Evolutionary conservation across 2,113 vertebrate species (phyloP).

Genomic region (Charadrius vociferus): DNA sequence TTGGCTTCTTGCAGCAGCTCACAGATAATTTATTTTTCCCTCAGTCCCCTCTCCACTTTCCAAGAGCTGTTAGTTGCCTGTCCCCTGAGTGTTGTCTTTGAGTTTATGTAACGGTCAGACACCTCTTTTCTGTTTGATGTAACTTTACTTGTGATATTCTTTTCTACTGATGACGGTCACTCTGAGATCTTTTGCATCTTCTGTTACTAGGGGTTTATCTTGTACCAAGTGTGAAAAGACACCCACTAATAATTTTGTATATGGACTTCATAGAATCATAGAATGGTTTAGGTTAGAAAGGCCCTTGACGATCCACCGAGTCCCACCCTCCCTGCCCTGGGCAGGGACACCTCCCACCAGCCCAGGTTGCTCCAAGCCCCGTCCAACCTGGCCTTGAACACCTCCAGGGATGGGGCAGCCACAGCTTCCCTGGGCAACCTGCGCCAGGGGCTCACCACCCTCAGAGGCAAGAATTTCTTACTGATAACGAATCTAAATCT

Average conservation of each 20-base stretch:
- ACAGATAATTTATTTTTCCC: background rate
- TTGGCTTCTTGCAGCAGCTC: background rate
- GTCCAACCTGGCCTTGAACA: background rate
- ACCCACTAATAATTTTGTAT: background rate
- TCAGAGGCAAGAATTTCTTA: background rate
- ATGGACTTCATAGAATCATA: background rate
- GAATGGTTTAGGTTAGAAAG: background rate
- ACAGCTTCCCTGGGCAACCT: background rate
- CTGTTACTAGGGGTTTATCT: background rate
- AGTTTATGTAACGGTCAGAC: background rate
- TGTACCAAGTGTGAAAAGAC: background rate
- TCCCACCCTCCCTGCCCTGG: background rate
- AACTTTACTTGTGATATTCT: background rate
- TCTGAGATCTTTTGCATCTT: background rate
- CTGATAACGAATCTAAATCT: background rate
- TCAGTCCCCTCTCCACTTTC: background rate
- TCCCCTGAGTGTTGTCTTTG: background rate
- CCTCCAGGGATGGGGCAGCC: background rate
- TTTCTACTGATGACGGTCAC: fast-evolving
- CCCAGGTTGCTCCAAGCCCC: background rate
- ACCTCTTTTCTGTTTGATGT: background rate
- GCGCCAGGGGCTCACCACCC: background rate
- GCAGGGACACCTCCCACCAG: background rate
- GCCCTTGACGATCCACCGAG: background rate
- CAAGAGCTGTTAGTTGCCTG: background rate